Evolutionary conservation across 2,888 invertebrate genomes (phyloP).

Genomic region (Mesopsocus fuscifrons): DNA sequence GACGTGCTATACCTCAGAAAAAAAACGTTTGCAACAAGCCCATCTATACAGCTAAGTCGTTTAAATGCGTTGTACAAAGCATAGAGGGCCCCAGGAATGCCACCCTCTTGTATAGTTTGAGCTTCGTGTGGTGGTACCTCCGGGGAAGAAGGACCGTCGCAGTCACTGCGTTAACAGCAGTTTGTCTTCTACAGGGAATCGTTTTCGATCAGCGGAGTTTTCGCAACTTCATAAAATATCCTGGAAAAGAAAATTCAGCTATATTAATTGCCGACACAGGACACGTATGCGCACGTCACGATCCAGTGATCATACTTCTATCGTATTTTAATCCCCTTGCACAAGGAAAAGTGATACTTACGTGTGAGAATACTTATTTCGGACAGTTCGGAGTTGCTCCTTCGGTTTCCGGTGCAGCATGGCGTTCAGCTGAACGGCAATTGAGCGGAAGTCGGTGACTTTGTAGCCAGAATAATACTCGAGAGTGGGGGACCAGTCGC

Average conservation of each 20-base stretch:
- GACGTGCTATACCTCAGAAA: too few relatives aligned
- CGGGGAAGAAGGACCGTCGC: background rate
- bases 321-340: background rate
- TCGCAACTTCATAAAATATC: conserved; percentile 84
- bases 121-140: background rate
- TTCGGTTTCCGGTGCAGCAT: conserved; percentile 59
- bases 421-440: conserved; percentile 53
- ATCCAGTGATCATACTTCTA: background rate
- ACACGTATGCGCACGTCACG: too few relatives aligned
- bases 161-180: conserved; percentile 6
- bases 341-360: conserved; percentile 24
- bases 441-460: conserved; percentile 47
- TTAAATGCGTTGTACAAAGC: background rate
- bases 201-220: conserved; percentile 40
- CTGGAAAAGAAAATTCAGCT: conserved; percentile 24
- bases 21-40: background rate
- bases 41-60: background rate
- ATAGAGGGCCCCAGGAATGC: background rate
- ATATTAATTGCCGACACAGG: background rate
- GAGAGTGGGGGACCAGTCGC: conserved; percentile 53
- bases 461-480: conserved; percentile 67
- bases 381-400: conserved; percentile 63
- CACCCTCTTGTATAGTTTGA: background rate
- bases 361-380: conserved; percentile 87
- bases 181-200: conserved; percentile 13